Evolutionary conservation across 2,888 invertebrate genomes (phyloP), one percentile per base, ranked within the genome.

Genomic region (Ormyrus pomaceus): DNA sequence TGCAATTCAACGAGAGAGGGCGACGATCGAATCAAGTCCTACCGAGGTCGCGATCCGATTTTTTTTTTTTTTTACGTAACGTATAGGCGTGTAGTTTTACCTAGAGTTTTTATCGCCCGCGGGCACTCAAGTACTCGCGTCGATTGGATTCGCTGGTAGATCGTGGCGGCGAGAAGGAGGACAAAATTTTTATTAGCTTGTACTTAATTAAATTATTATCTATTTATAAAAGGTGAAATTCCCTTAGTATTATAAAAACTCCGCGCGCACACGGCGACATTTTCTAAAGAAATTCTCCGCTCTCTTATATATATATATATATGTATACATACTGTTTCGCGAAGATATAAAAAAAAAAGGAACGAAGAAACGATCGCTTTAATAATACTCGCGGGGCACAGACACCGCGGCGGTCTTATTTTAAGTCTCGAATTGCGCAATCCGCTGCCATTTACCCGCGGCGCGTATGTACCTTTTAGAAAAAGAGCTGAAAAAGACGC

Each of bases 181-280:
- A 11, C 13, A 69, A 46, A 45, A 59, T 70, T 19, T 66, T 76
- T 8, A 69, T 69, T 69, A 51, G 46, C 13, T 45, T 45, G 51
- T 69, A 58, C 58, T 55, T 64, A 56, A 56, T 70, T 77, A 72
- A 77, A 66, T 77, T 77, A 72, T 77, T 77, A 0, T 59, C 56
- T 77, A 77, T 70, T 77, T 77, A 70, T 77, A 34, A 50, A 45
- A 50, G 7, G 50, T 48, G 11, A 56, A 34, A 34, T 34, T 34
- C 34, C 34, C 34, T 4, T 69, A 69, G 69, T 58, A 48, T 69
- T 56, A 34, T 56, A 34, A 34, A 34, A 34, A 34, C 34, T 34
- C 34, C 34, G 34, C 34, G 34, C 34, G 34, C 34, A 34, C 34
- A 34, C 34, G 34, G 34, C 34, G 34, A 34, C 34, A 4, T 34